Evolutionary conservation across 2,113 vertebrate genomes (phyloP).

Genomic region (Enhydra lutris): DNA sequence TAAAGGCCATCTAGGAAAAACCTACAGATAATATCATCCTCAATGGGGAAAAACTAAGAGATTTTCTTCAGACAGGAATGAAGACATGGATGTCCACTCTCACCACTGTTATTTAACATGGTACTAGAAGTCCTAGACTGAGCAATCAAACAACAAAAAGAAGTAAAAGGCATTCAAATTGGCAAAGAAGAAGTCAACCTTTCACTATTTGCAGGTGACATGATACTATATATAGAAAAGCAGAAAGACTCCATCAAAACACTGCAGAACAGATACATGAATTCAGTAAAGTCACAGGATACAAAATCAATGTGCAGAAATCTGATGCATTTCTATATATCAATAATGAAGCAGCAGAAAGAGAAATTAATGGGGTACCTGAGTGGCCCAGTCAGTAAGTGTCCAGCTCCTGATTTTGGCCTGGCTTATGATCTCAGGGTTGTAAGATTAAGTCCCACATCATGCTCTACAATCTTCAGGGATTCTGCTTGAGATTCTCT

Average conservation of each 20-base stretch:
- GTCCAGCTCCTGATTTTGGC: not conserved
- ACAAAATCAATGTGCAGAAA: not conserved
- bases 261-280: not conserved
- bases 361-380: not conserved
- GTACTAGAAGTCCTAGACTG: not conserved
- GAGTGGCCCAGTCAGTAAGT: not conserved
- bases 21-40: not conserved
- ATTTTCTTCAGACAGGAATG: not conserved
- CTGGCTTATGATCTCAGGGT: not conserved
- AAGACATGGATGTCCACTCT: not conserved
- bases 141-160: not conserved
- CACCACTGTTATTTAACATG: not conserved
- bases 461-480: not conserved
- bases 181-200: not conserved
- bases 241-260: not conserved
- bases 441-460: not conserved
- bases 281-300: not conserved
- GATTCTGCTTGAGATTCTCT: not conserved
- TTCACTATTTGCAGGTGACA: not conserved
- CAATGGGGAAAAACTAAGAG: not conserved
- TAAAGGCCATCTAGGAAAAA: not conserved
- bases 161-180: not conserved
- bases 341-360: not conserved
- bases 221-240: not conserved
- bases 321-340: not conserved